Evolutionary conservation across 2,888 invertebrate species (phyloP), one percentile per base, ranked within the genome.

Genomic region (Morpho deidamia): DNA sequence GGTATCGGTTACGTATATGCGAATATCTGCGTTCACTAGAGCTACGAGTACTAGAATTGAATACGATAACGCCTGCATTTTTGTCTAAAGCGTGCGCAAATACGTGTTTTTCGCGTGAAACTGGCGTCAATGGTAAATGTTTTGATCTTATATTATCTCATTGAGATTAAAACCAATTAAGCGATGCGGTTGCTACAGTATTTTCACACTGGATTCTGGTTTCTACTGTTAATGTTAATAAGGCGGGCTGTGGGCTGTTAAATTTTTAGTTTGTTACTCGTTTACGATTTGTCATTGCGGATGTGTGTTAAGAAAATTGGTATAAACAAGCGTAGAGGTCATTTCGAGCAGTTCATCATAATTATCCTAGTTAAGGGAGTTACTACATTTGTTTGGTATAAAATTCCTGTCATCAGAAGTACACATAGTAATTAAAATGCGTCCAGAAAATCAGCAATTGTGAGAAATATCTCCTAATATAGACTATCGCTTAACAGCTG

Each of bases 261-360:
- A 10, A 11, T 49, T 50, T 56, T 53, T 41, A 42, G 43, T 53
- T 42, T 43, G 54, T 54, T 59, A 35, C 14, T 49, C 51, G 54
- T 42, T 52, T 52, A 40, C 42, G 51, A 56, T 61, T 59, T 58
- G 59, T 60, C 58, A 60, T 53, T 44, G 51, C 53, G 60, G 58
- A 58, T 56, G 55, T 58, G 53, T 56, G 59, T 54, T 52, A 54
- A 70, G 72, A 67, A 74, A 77, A 78, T 78, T 74, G 58, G 54
- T 59, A 65, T 69, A 71, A 73, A 71, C 69, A 70, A 63, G 65
- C 71, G 67, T 68, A 64, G 66, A 79, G 80, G 80, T 76, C 76
- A 61, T 58, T 58, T 56, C 50, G 49, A 44, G 50, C 49, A 41
- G 44, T 35, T 59, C 54, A 53, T 61, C 47, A 37, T 46, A 34